Base-by-base conservation (phyloP, 1,140 invertebrate genomes). In the Drosophila burlai region DNA sequence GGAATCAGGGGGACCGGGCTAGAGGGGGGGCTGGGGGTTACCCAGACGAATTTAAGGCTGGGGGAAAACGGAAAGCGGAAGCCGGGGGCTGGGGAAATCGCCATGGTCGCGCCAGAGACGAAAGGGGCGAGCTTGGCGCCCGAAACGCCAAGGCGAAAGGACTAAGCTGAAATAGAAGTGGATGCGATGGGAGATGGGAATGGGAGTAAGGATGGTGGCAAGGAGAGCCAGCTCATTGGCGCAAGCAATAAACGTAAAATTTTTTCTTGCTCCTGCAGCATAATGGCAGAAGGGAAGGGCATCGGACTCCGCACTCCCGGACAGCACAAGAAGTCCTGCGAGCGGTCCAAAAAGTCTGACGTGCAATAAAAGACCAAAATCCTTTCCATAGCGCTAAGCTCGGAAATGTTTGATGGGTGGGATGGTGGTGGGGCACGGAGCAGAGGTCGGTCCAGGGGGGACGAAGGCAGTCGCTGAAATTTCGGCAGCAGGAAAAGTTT, bases 281-380 rank as follows among this genome's bases (percentile, higher is more conserved):
- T 90, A 82, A 90, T 85, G 82, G 82, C 79, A 67, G 46, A 13
- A 52, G 50, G 11, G 49, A 10, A 65, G 66, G 63, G 36, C 69
- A 42, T 50, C 52, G 31, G 43, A 72, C 52, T 60, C 71, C 55
- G 55, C 57, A 61, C 46, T 50, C 71, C 69, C 46, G 72, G 67
- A 49, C 66, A 60, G 40, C 50, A 52, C 49, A 71, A 71, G 78
- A 68, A 76, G 80, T 83, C 76, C 83, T 90, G 57, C 36, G 67
- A 86, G 83, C 80, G 76, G 76, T 76, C 80, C 67, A 76, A 80
- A 76, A 80, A 79, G 84, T 87, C 84, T 83, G 85, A 89, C 85
- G 85, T 90, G 85, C 85, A 91, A 90, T 90, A 90, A 90, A 90
- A 90, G 82, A 90, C 82, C 86, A 85, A 90, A 90, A 90, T 90